Evolutionary conservation across 2,888 invertebrate genomes (phyloP).

Genomic region (Hedychridium roseum): DNA sequence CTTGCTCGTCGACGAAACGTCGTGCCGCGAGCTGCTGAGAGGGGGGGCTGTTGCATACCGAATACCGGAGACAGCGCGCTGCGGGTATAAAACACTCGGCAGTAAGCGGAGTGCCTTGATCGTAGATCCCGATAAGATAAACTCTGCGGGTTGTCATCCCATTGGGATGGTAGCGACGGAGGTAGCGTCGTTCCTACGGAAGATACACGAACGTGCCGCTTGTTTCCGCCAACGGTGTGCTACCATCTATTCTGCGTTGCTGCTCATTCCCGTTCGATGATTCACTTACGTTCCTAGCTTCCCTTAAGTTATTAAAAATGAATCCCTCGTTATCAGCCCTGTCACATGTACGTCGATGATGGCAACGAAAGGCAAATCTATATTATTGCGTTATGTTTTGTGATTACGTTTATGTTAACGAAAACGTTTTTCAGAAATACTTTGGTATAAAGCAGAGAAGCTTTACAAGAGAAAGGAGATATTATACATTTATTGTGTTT

Average conservation of each 20-base stretch:
- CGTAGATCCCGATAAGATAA: constrained; percentile 37
- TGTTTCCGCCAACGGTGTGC: constrained; percentile 10
- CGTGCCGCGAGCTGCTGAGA: constrained; percentile 4
- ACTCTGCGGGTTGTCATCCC: constrained; percentile 34
- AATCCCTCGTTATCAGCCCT: no score
- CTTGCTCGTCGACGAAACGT: constrained; percentile 5
- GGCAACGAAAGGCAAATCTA: no score
- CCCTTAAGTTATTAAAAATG: no score
- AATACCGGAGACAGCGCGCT: neutral
- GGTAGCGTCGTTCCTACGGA: constrained; percentile 6
- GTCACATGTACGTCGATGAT: neutral
- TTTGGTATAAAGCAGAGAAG: no score
- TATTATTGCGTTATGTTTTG: no score
- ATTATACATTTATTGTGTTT: no score
- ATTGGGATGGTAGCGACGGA: constrained; percentile 14
- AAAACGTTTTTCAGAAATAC: no score
- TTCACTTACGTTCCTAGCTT: no score
- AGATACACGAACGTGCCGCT: constrained; percentile 7
- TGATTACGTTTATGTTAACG: no score
- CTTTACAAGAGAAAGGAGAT: no score
- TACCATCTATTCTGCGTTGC: neutral
- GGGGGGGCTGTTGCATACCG: neutral
- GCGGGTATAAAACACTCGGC: constrained; percentile 25
- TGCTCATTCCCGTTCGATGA: constrained; percentile 3
- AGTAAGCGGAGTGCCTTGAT: constrained; percentile 26